Conservation (phyloP, 2,888 invertebrate species). For the Ochropleura leucogaster region DNA sequence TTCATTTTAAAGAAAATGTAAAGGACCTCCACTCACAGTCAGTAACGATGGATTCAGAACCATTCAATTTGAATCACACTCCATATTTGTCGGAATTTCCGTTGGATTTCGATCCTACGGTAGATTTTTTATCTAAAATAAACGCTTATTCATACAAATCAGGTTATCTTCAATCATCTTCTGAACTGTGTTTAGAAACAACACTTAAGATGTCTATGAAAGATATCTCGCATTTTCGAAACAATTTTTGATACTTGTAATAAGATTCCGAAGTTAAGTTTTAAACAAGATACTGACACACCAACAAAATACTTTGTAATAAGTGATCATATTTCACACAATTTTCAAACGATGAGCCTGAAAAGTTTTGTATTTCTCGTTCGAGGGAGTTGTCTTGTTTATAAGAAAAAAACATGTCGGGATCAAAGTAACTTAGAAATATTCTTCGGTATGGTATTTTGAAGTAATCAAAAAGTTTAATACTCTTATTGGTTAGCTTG, state of each 20-base stretch:
- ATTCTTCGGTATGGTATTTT: neutral
- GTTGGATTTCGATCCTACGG: too few relatives aligned
- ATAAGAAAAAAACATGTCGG: neutral
- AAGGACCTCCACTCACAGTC: neutral
- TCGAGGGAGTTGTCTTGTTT: neutral
- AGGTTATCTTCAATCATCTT: neutral
- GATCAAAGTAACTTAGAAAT: neutral
- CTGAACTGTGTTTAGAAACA: neutral
- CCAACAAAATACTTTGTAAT: neutral
- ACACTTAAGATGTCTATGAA: neutral
- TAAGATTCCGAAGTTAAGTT: neutral
- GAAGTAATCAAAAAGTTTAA: neutral
- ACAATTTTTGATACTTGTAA: neutral
- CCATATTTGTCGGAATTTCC: too few relatives aligned
- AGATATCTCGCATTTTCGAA: neutral
- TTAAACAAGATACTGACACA: neutral
- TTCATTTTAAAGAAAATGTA: neutral
- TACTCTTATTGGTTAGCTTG: neutral
- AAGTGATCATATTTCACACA: slow-evolving; percentile 10
- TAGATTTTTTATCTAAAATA: too few relatives aligned
- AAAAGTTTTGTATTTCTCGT: neutral
- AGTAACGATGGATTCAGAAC: neutral
- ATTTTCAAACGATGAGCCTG: neutral
- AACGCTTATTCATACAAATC: neutral
- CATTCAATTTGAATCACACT: too few relatives aligned